A percentile compares a stretch with the other conserved stretches of the same genome.
Evolutionary conservation across 2,888 invertebrate genomes (phyloP).

Genomic region (Lepidocyrtoides sp.): DNA sequence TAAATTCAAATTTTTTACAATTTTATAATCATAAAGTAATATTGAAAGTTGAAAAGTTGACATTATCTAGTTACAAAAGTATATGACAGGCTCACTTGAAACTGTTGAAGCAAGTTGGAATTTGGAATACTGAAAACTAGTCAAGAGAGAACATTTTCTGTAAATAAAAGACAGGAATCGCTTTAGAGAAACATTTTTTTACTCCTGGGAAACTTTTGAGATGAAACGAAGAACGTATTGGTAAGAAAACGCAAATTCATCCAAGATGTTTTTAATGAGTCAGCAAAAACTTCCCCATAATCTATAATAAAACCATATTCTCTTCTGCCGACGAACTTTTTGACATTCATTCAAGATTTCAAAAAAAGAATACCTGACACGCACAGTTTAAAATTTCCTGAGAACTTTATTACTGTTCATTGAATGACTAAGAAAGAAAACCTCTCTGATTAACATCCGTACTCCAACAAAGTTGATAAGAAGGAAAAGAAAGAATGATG

Average conservation of each 20-base stretch:
- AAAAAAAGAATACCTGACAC: conserved; percentile 55
- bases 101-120: not conserved
- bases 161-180: conserved; percentile 3
- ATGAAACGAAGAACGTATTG: conserved; percentile 16
- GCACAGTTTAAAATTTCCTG: conserved; percentile 55
- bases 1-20: not conserved
- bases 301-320: not conserved
- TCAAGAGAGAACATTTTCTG: not conserved
- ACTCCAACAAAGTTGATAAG: conserved; percentile 29
- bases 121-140: not conserved
- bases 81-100: not conserved
- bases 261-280: conserved; percentile 50
- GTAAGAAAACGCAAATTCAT: conserved; percentile 39
- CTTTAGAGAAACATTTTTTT: conserved; percentile 4
- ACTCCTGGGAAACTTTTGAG: conserved; percentile 52
- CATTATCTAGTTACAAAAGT: too few relatives aligned
- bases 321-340: conserved; percentile 13
- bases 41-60: not conserved
- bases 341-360: conserved; percentile 56
- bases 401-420: conserved; percentile 52
- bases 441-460: conserved; percentile 60
- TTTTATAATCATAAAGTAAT: not conserved
- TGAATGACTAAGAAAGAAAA: conserved; percentile 41
- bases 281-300: conserved; percentile 34
- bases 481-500: not conserved